Evolutionary conservation across 2,888 invertebrate genomes (phyloP).

Genomic region (Tipula confusa): DNA sequence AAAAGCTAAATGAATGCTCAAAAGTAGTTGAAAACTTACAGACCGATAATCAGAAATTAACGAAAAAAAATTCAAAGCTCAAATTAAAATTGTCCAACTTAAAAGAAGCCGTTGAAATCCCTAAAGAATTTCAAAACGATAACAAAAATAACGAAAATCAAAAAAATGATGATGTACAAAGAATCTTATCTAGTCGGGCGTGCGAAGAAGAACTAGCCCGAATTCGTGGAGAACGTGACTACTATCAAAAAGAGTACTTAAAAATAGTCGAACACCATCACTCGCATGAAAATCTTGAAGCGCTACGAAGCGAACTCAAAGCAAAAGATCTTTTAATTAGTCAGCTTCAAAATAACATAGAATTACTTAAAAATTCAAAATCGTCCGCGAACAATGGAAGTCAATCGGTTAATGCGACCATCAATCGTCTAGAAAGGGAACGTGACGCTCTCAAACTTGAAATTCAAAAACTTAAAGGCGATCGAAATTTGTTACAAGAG

Average conservation of each 20-base stretch:
- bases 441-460: conserved; percentile 55
- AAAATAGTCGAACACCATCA: conserved; percentile 38
- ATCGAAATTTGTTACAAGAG: conserved; percentile 56
- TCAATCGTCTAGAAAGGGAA: conserved; percentile 50
- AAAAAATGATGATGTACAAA: background rate
- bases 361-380: background rate
- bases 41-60: conserved; percentile 52
- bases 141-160: background rate
- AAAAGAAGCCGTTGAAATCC: background rate
- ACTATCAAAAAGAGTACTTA: conserved; percentile 48
- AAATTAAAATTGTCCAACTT: conserved; percentile 43
- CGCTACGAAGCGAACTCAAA: conserved; percentile 29
- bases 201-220: conserved; percentile 38
- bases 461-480: conserved; percentile 56
- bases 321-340: conserved; percentile 29
- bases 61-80: conserved; percentile 52
- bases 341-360: conserved; percentile 29
- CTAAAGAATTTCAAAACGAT: background rate
- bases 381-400: background rate
- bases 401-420: conserved; percentile 44
- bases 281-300: conserved; percentile 17
- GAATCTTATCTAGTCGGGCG: background rate
- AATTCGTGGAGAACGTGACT: conserved; percentile 43
- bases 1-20: conserved; percentile 57
- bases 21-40: conserved; percentile 51